These are phyloP conservation scores for Dendrocincla fuliginosa DNA, from an alignment of 2,797 vertebrate species.

Conservation along the genomic window DNA sequence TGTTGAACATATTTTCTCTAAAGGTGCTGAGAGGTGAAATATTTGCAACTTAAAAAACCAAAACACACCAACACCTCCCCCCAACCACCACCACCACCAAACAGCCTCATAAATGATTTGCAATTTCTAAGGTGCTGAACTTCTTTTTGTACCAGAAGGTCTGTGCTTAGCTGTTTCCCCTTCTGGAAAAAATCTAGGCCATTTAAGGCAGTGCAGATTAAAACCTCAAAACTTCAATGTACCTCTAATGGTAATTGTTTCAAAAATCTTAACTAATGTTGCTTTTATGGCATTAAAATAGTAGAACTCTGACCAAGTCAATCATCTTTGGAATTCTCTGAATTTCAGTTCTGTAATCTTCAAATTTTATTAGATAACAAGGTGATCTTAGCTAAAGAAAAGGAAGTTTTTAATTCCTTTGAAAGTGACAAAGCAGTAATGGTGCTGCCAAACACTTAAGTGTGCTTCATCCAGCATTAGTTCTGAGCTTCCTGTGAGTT, in stretches of 20 bases:
- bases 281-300: background rate
- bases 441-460: background rate
- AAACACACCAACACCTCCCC: background rate
- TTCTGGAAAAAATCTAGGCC: background rate
- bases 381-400: background rate
- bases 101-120: background rate
- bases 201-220: background rate
- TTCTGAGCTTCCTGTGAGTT: background rate
- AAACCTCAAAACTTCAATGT: fast-evolving
- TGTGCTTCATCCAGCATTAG: background rate
- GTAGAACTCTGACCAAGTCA: background rate
- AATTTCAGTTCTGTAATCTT: background rate
- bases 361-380: background rate
- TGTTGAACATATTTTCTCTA: background rate
- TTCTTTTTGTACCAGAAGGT: fast-evolving
- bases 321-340: background rate
- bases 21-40: background rate
- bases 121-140: background rate
- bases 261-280: background rate
- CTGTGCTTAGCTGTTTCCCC: background rate
- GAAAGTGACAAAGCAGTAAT: background rate
- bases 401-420: background rate
- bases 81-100: background rate
- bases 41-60: background rate
- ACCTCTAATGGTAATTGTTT: background rate